A percentile compares a stretch with the other conserved stretches of the same genome.
Conservation (phyloP, 2,113 vertebrate species). For the Sinocyclocheilus anshuiensis region DNA sequence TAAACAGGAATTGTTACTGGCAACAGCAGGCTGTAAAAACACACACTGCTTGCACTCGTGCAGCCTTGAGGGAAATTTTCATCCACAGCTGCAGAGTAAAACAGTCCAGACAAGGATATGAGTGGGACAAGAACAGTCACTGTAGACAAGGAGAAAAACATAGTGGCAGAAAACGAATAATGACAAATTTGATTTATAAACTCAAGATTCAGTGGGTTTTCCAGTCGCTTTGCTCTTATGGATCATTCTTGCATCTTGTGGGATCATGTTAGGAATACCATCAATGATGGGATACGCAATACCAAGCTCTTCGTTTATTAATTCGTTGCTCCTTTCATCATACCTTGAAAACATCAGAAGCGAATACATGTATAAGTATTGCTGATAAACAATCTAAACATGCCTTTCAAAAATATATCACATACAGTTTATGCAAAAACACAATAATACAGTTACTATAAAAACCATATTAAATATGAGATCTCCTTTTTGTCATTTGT, state of each 20-base stretch:
- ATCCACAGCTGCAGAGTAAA: constrained; percentile 87
- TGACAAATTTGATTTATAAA: background rate
- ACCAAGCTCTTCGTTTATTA: constrained; percentile 92
- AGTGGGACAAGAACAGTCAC: constrained; percentile 87
- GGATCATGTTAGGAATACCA: constrained; percentile 94
- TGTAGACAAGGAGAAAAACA: constrained; percentile 82
- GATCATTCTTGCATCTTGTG: constrained; percentile 84
- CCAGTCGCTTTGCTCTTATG: constrained; percentile 62
- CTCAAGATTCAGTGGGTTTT: constrained; percentile 42
- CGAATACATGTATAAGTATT: background rate
- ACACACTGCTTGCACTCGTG: constrained; percentile 85
- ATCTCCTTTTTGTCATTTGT: no score
- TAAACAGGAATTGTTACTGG: constrained; percentile 91
- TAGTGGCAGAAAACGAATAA: constrained; percentile 26
- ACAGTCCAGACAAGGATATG: constrained; percentile 84
- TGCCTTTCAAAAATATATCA: background rate
- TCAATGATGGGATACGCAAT: constrained; percentile 89
- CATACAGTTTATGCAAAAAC: no score
- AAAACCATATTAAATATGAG: no score
- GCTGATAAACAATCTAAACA: background rate
- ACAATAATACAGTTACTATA: background rate
- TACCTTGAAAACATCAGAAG: constrained; percentile 73
- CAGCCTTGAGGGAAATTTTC: constrained; percentile 89
- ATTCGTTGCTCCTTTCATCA: constrained; percentile 83
- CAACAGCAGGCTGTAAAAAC: constrained; percentile 95